phyloP scores from a whole-genome alignment of 2,113 vertebrate genomes.

The Cheilinus undulatus region DNA sequence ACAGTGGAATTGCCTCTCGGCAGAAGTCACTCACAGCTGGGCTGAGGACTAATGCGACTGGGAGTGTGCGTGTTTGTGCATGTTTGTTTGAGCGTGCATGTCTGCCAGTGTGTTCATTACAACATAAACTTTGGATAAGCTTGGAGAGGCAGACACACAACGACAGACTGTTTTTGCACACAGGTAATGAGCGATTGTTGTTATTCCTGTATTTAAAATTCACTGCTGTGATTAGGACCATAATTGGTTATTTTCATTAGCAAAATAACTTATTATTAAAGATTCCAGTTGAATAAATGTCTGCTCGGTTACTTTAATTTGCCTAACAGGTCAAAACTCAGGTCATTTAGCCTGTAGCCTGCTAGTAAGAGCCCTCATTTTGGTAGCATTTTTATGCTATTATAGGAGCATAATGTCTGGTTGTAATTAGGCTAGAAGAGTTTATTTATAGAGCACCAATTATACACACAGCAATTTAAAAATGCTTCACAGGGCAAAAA shows the following conservation, averaged over 20 bases:
- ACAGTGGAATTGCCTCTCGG: conserved; percentile 82
- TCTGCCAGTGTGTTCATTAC: conserved; percentile 29
- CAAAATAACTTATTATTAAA: too few relatives aligned
- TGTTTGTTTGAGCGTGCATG: conserved; percentile 20
- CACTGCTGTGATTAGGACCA: too few relatives aligned
- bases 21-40: conserved; percentile 76
- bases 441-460: too few relatives aligned
- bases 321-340: not conserved
- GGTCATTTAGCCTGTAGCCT: too few relatives aligned
- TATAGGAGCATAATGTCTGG: not conserved
- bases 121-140: conserved; percentile 36
- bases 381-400: not conserved
- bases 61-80: conserved; percentile 21
- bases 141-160: not conserved
- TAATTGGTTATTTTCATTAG: not conserved
- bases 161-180: not conserved
- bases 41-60: conserved; percentile 62
- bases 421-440: too few relatives aligned
- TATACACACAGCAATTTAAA: too few relatives aligned
- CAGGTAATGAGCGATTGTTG: conserved; percentile 1
- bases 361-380: not conserved
- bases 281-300: too few relatives aligned
- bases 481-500: too few relatives aligned
- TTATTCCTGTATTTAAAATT: conserved; percentile 4
- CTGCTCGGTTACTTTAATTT: too few relatives aligned